Conservation (phyloP, 2,113 vertebrate genomes). For the Rhinoderma darwinii region DNA sequence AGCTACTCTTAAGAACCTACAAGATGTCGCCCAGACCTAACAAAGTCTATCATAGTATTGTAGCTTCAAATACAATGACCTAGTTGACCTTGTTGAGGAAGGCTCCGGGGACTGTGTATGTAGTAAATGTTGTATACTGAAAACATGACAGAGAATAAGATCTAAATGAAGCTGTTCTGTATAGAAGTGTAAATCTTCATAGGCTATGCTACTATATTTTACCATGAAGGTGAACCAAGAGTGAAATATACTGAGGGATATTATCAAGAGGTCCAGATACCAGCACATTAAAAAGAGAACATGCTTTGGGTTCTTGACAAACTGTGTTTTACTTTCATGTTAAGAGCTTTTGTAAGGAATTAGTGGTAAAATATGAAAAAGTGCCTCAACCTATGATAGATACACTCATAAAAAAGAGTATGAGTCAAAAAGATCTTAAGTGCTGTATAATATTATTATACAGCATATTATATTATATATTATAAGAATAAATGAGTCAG, state of each 20-base stretch:
- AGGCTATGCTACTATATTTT: background rate
- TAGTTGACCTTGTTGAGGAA: constrained; percentile 52
- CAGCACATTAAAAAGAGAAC: background rate
- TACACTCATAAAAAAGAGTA: too few species aligned
- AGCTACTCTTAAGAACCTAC: background rate
- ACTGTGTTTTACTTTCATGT: background rate
- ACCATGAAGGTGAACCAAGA: background rate
- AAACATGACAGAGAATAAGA: background rate
- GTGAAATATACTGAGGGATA: background rate
- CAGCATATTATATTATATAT: background rate
- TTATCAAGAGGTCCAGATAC: background rate
- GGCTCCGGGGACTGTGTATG: constrained; percentile 35
- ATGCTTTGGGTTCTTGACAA: background rate
- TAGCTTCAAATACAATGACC: background rate
- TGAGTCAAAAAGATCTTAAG: background rate
- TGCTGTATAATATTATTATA: background rate
- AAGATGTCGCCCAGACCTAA: constrained; percentile 40
- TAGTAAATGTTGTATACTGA: background rate
- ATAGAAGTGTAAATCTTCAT: background rate
- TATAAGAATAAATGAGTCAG: background rate
- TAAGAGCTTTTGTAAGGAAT: too few species aligned
- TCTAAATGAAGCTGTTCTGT: constrained; percentile 21
- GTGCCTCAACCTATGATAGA: background rate
- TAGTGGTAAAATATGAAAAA: background rate
- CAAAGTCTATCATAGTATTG: constrained; percentile 13